Percentiles rank a stretch among this genome's conserved stretches.
Conservation (phyloP, 2,888 invertebrate species). For the Kuschelorhynchus macadamiae region DNA sequence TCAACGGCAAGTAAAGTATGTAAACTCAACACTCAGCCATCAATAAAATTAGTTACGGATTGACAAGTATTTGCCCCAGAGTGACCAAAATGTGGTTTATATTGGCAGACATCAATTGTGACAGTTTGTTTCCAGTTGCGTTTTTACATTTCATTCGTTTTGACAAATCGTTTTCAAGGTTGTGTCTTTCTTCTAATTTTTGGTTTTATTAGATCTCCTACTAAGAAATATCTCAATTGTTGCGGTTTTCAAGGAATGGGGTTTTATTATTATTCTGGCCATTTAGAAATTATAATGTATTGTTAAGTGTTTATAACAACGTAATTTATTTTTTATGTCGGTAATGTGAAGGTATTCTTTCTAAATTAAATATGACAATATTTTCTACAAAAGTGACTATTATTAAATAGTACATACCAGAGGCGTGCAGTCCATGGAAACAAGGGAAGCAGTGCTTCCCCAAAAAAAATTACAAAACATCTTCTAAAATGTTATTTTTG, state of each 20-base stretch:
- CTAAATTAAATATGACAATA: too few relatives aligned
- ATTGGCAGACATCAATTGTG: conserved; percentile 36
- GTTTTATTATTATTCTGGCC: background rate
- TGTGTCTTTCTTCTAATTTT: background rate
- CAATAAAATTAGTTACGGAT: conserved; percentile 57
- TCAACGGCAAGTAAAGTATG: conserved; percentile 43
- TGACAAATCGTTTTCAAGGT: conserved; percentile 13
- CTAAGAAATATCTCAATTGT: background rate
- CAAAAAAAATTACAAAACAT: too few relatives aligned
- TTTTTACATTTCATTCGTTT: conserved; percentile 9
- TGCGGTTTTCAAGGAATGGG: background rate
- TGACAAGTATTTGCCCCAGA: conserved; percentile 56
- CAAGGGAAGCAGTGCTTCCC: too few relatives aligned
- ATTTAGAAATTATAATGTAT: background rate
- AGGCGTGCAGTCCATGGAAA: too few relatives aligned
- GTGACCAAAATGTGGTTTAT: conserved; percentile 60
- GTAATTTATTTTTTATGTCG: too few relatives aligned
- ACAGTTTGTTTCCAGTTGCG: conserved; percentile 17
- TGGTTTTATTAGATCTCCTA: background rate
- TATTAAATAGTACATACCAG: too few relatives aligned
- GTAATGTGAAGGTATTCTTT: too few relatives aligned
- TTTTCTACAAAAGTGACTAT: background rate
- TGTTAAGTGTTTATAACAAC: too few relatives aligned
- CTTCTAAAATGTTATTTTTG: too few relatives aligned
- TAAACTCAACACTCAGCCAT: conserved; percentile 55